Evolutionary conservation across 2,797 vertebrate genomes (phyloP).

Genomic region (Lacerta agilis): DNA sequence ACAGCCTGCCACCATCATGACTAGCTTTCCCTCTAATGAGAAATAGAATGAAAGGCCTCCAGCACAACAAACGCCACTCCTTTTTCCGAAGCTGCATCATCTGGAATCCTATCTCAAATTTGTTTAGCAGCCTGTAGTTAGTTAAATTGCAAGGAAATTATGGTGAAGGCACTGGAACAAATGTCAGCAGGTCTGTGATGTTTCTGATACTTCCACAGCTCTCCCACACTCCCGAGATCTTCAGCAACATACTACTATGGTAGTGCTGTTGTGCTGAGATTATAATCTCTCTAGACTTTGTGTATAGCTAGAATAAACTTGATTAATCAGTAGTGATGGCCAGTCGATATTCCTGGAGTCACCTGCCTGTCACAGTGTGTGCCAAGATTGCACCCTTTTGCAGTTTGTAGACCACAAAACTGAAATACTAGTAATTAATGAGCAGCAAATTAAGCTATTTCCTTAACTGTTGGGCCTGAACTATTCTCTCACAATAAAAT

Average conservation of each 20-base stretch:
- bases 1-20: background rate
- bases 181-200: constrained; percentile 42
- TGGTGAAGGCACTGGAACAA: constrained; percentile 43
- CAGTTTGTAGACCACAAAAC: accelerated
- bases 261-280: no score
- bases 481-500: accelerated
- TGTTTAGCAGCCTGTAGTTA: constrained; percentile 61
- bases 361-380: background rate
- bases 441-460: background rate
- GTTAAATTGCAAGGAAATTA: constrained; percentile 45
- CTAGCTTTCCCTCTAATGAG: background rate
- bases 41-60: constrained; percentile 55
- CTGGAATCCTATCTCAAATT: constrained; percentile 58
- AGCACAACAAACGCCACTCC: constrained; percentile 60
- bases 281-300: background rate
- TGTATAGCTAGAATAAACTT: background rate
- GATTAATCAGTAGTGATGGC: background rate
- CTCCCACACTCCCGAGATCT: background rate
- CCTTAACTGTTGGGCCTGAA: background rate
- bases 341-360: background rate
- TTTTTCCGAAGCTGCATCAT: constrained; percentile 59
- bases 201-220: constrained; percentile 28
- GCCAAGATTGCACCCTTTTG: background rate
- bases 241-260: constrained; percentile 30
- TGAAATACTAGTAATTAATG: background rate